These are phyloP conservation scores for Bucco capensis DNA, from an alignment of 2,113 vertebrate species.

Conservation along the genomic window DNA sequence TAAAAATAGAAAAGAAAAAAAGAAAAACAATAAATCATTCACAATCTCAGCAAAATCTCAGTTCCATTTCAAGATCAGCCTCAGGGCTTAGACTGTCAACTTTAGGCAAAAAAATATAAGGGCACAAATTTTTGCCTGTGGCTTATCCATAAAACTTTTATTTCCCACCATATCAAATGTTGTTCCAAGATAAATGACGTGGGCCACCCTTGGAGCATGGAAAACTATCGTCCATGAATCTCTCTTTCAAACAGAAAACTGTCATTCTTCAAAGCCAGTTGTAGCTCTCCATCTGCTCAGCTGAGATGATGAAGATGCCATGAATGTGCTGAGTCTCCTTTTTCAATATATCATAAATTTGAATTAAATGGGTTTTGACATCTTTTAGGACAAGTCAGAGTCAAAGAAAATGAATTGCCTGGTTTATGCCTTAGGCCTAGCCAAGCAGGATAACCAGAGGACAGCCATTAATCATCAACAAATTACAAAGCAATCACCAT, in stretches of 20 bases:
- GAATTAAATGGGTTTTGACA: constrained; percentile 11
- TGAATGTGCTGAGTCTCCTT: neutral
- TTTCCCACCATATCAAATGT: neutral
- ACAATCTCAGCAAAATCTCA: neutral
- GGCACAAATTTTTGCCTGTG: neutral
- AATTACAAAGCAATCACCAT: constrained; percentile 56
- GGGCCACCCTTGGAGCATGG: neutral
- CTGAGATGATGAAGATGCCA: neutral
- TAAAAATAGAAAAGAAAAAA: neutral
- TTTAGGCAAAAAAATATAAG: neutral
- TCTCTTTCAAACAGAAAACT: neutral
- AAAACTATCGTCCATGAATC: neutral
- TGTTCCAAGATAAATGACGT: neutral
- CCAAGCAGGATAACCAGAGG: constrained; percentile 41
- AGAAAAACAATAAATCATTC: neutral
- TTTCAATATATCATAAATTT: neutral
- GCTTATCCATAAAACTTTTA: neutral
- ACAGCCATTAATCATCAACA: constrained; percentile 65
- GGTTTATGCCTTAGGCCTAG: neutral
- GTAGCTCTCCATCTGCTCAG: neutral
- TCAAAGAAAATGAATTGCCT: constrained; percentile 19
- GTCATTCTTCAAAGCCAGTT: neutral
- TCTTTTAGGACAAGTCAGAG: constrained; percentile 35
- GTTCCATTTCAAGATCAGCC: neutral
- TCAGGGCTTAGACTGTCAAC: neutral